Evolutionary conservation across 2,797 vertebrate species (phyloP).

Genomic region (Neostethus bicornis): DNA sequence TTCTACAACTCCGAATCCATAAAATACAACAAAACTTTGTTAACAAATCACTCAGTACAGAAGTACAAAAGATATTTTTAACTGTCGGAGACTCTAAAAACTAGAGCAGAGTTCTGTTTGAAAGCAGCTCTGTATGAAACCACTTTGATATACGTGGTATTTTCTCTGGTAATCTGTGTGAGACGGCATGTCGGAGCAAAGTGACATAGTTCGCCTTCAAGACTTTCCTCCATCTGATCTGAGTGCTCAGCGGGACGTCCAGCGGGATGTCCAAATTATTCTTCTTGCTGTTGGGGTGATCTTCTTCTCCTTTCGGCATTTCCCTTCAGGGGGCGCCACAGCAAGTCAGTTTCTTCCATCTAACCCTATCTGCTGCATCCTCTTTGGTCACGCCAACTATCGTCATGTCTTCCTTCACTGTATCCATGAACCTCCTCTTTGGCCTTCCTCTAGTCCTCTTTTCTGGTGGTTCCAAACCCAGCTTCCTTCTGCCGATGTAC

Average conservation of each 20-base stretch:
- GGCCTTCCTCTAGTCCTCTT: too few relatives aligned
- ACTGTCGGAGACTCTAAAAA: not conserved
- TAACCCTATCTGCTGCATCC: too few relatives aligned
- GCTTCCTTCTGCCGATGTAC: too few relatives aligned
- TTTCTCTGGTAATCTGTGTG: not conserved
- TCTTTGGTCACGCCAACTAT: too few relatives aligned
- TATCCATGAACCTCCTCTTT: too few relatives aligned
- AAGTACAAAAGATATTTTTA: not conserved
- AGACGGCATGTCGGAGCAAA: not conserved
- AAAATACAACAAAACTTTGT: not conserved
- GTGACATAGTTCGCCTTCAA: not conserved
- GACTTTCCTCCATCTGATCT: constrained; percentile 16
- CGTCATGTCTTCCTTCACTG: too few relatives aligned
- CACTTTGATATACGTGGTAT: not conserved
- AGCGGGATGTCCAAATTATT: constrained; percentile 38
- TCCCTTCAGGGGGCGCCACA: too few relatives aligned
- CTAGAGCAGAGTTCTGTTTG: not conserved
- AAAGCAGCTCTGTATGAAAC: constrained; percentile 4
- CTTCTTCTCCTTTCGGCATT: too few relatives aligned
- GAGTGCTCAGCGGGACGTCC: constrained; percentile 34
- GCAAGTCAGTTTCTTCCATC: too few relatives aligned
- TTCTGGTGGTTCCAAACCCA: too few relatives aligned
- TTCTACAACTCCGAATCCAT: not conserved
- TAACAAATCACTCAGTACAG: not conserved
- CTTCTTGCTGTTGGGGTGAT: too few relatives aligned